Base-by-base conservation (phyloP, 2,888 invertebrate genomes). In the Microctonus hyperodae region DNA sequence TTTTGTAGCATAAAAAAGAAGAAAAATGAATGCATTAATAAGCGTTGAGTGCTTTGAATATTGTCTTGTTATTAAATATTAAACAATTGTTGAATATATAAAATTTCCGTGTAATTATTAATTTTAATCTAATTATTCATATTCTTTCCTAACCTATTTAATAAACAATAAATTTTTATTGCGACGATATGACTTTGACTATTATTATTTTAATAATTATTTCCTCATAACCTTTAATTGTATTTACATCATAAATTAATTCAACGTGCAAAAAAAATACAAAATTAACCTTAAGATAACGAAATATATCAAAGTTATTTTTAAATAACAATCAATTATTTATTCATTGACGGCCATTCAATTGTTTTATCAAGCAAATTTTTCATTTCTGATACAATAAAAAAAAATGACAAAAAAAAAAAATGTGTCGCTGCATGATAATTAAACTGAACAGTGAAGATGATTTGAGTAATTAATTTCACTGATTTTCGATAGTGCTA, bases 401-500 rank as follows among this genome's bases (percentile, higher is more conserved):
- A n/a, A n/a, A n/a, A n/a, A n/a, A n/a, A n/a, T n/a, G n/a, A n/a
- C n/a, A n/a, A n/a, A n/a, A n/a, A n/a, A n/a, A n/a, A n/a, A n/a
- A n/a, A n/a, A n/a, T n/a, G n/a, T n/a, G n/a, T n/a, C n/a, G n/a
- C n/a, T n/a, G n/a, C n/a, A n/a, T n/a, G n/a, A n/a, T n/a, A n/a
- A n/a, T n/a, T n/a, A n/a, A n/a, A n/a, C n/a, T n/a, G n/a, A n/a
- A n/a, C n/a, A n/a, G n/a, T 37, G n/a, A 13, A 13, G n/a, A 37
- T 37, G n/a, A n/a, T n/a, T n/a, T n/a, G n/a, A n/a, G n/a, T n/a
- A n/a, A n/a, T n/a, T n/a, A n/a, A n/a, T n/a, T n/a, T n/a, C 6
- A 51, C 10, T 11, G 6, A 25, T 23, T 23, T 23, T 51, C 13
- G 16, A 51, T 13, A 28, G 73, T 69, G 67, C 65, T 67, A 72